Base-by-base conservation (phyloP, 1,140 invertebrate genomes). In the Heterodera carotae region DNA sequence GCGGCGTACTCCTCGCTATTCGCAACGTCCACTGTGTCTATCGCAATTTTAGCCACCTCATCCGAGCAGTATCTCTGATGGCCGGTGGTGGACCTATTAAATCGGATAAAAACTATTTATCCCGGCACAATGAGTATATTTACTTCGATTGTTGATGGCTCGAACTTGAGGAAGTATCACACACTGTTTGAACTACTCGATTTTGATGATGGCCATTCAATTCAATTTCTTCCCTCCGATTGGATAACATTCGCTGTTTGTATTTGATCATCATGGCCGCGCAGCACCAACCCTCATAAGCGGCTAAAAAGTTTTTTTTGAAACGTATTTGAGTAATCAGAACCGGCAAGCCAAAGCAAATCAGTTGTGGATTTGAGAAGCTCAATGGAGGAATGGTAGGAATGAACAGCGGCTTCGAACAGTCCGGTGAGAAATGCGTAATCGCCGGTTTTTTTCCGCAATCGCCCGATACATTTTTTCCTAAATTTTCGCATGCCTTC, bases 271-370 rank as follows among this genome's bases (percentile, higher is more conserved):
- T 76, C 31, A 85, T 81, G 7, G 86, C 85, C 8, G 85, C 83
- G 60, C 80, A 81, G 12, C 81, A 82, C 84, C 86, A 86, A 27
- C 85, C 85, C 66, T 86, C 85, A 60, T 79, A 85, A 15, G 85
- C 85, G 15, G 84, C 85, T 85, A 43, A 75, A 84, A 22, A 31
- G 73, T 7, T n/a, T 22, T 31, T 53, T 66, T 1, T n/a, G 70
- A 70, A 56, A 33, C 29, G 69, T 2, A 27, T 22, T 22, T 27
- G 81, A 60, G n/a, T 43, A 81, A 71, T 33, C 22, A 12, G 36
- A 80, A 86, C 85, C 85, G 27, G 84, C 85, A 15, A 86, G 76
- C 85, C 85, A 86, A 48, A 86, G 75, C 12, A 85, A 75, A 79
- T 86, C 85, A 3, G 75, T 60, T 0, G 81, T 70, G 12, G 68